Base-by-base conservation (phyloP, 2,888 invertebrate species). In the Cheilosia urbana region DNA sequence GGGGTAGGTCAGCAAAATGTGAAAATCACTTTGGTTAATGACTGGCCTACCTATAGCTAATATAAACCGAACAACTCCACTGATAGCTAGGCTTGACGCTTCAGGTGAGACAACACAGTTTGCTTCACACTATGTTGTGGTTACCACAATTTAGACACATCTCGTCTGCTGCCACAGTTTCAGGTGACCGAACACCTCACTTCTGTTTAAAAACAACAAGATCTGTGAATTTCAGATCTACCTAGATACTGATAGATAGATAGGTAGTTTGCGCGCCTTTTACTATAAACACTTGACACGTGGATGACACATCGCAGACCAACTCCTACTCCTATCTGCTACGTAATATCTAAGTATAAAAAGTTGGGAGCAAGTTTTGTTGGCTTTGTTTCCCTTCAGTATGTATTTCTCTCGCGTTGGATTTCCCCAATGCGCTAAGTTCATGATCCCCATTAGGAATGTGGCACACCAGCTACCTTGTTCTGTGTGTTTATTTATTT, bases 361-460 rank as follows among this genome's bases (percentile, higher is more conserved):
- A 17, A 19, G 47, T 17, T 47, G 17, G 7, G 42, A 42, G 1
- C 6, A 7, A 17, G n/a, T 47, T 47, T 47, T 45, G 9, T 17
- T n/a, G 6, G 9, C 9, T 17, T 47, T 68, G 63, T 62, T 24
- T 51, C 9, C 24, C 27, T 57, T 51, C 15, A 19, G 7, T 51
- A 47, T 21, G 15, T 57, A 30, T 34, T 42, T 40, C 13, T 27
- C 21, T 58, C n/a, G n/a, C 40, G 53, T 45, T 37, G 47, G 65
- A 40, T 57, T 68, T 77, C 49, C 57, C 63, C 49, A 37, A 76
- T 55, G 21, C 27, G 72, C 62, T 68, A 62, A 62, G 66, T 83
- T 77, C 71, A 66, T 37, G 21, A 34, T 42, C n/a, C 19, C 37
- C 42, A 73, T 58, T 30, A 69, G 49, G 57, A 73, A 73, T 57